Conservation (phyloP, 2,113 vertebrate genomes). For the Paedocypris sp. region DNA sequence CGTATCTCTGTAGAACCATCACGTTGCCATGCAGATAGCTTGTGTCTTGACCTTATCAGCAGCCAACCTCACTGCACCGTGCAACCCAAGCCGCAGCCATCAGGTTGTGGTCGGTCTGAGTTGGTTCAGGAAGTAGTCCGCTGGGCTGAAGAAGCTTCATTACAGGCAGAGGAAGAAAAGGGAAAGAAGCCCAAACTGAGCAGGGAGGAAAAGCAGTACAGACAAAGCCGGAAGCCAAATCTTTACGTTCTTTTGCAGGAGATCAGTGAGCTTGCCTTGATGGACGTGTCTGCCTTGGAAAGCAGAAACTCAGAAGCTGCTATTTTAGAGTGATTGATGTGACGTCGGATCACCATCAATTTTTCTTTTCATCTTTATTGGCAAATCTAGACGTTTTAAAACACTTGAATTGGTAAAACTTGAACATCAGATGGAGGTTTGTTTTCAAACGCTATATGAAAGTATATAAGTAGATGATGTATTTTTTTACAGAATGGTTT, state of each 20-base stretch:
- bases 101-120: conserved; percentile 47
- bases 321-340: no score
- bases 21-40: conserved; percentile 65
- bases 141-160: conserved; percentile 62
- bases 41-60: conserved; percentile 71
- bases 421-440: no score
- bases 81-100: not conserved
- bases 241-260: conserved; percentile 84
- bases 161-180: conserved; percentile 57
- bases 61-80: conserved; percentile 49
- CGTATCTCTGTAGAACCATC: conserved; percentile 65
- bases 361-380: no score
- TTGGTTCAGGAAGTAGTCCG: conserved; percentile 76
- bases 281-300: conserved; percentile 49
- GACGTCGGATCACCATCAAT: no score
- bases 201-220: conserved; percentile 66
- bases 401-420: no score
- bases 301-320: conserved; percentile 8
- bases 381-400: no score
- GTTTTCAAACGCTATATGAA: no score
- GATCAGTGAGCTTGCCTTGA: conserved; percentile 75
- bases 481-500: no score
- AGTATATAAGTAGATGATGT: no score
- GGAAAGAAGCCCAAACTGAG: conserved; percentile 41
- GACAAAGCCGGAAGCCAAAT: conserved; percentile 71